Evolutionary conservation across 1,140 invertebrate genomes (phyloP), one percentile per base, ranked within the genome.

Genomic region (Drosophila trapezifrons): DNA sequence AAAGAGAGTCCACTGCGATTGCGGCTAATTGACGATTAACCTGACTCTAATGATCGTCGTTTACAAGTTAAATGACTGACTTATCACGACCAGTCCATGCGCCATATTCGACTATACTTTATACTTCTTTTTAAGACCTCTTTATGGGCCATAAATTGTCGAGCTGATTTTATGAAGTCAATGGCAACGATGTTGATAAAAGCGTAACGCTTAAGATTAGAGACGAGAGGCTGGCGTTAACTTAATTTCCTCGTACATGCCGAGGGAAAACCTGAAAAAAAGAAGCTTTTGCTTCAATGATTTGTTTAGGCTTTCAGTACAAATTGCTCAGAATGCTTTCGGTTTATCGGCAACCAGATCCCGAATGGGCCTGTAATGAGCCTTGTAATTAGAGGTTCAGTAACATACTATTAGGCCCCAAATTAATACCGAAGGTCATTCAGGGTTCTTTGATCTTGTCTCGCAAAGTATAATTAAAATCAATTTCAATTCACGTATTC

Each of bases 91-190:
- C 27, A 49, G 57, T 18, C 57, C 51, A 15, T 74, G 46, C 55
- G 71, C 49, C 63, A 58, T 67, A 86, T 62, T 78, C 65, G 80
- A 71, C 70, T 65, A 78, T 43, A 78, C 66, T 78, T 60, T 65
- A 43, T 79, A 27, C 70, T 20, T 40, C 18, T 52, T 63, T 75
- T 63, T 57, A 46, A 40, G 45, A 54, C 54, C 51, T 46, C 52
- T 56, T 82, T 69, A 69, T 54, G 46, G 38, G 7, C 51, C 63
- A 85, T 86, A 86, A 87, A 86, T 83, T 77, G 43, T 43, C 27
- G 29, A 80, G 81, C 64, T 85, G 82, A 78, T 87, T 76, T 87
- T 75, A 78, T 86, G 65, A 63, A 85, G 52, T 40, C 74, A 74
- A 49, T 74, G 29, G 52, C 51, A 49, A 58, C 49, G 35, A 37